Conservation (phyloP, 1,140 invertebrate species). For the Metaphire vulgaris region DNA sequence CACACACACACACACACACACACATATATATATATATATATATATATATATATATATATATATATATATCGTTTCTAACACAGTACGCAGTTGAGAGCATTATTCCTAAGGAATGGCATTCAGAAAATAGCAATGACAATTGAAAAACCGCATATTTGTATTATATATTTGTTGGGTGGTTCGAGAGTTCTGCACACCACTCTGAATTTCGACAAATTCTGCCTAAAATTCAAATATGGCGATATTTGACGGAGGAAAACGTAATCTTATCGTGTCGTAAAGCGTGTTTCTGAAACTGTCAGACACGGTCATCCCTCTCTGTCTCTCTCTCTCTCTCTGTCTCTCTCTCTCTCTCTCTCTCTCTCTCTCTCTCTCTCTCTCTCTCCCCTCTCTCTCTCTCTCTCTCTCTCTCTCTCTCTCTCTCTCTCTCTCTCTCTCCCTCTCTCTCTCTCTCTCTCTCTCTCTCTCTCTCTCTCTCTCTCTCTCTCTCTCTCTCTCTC, state of each 20-base stretch:
- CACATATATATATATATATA: constrained; percentile 1
- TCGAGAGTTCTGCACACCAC: too few species aligned
- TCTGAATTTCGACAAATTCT: too few species aligned
- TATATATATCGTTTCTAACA: too few species aligned
- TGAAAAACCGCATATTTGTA: too few species aligned
- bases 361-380: background rate
- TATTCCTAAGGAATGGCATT: too few species aligned
- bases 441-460: background rate
- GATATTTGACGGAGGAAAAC: too few species aligned
- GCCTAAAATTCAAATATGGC: too few species aligned
- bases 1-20: background rate
- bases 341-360: background rate
- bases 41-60: constrained; percentile 1
- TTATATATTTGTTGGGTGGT: too few species aligned
- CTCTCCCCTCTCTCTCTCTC: background rate
- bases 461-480: background rate
- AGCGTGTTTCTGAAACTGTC: too few species aligned
- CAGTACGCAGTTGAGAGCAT: too few species aligned
- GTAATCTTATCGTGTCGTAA: too few species aligned
- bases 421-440: background rate
- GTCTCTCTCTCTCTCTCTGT: background rate
- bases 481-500: background rate
- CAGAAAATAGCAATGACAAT: too few species aligned
- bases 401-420: background rate
- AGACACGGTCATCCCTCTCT: background rate